Conservation (phyloP, 2,113 vertebrate genomes). For the Anguilla japonica region DNA sequence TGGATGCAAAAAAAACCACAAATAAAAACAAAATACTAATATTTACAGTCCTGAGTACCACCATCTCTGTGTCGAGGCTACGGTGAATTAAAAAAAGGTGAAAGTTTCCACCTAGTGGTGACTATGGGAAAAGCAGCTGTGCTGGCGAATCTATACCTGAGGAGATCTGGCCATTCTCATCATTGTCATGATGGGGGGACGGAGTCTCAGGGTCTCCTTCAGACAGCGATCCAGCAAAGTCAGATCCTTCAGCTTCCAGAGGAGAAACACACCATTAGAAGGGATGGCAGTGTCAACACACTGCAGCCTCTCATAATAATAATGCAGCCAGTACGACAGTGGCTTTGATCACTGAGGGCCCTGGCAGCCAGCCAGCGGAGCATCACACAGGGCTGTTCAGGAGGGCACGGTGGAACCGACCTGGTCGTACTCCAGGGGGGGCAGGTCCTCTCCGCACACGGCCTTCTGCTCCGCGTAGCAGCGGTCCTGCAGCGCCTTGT, state of each 20-base stretch:
- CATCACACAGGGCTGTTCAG: background rate
- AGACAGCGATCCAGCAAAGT: constrained; percentile 87
- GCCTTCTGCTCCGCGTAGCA: constrained; percentile 87
- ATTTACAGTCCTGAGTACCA: background rate
- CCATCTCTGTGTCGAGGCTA: background rate
- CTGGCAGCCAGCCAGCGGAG: background rate
- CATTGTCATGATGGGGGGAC: constrained; percentile 98
- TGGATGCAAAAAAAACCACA: background rate
- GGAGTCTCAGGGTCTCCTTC: constrained; percentile 91
- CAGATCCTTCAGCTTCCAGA: constrained; percentile 85
- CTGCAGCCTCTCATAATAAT: background rate
- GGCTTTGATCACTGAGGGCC: background rate
- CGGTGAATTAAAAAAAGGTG: background rate
- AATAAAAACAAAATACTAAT: background rate
- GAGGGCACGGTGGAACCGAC: constrained; percentile 55
- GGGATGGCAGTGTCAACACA: background rate
- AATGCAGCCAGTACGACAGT: background rate
- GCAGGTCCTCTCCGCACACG: constrained; percentile 81
- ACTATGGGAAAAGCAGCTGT: background rate
- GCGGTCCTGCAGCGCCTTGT: constrained; percentile 78
- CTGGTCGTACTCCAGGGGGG: constrained; percentile 82
- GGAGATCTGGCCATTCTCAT: constrained; percentile 94
- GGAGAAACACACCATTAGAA: background rate
- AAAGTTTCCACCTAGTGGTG: background rate
- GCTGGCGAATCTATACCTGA: constrained; percentile 66